Conservation (phyloP, 2,797 vertebrate genomes). For the Alcedo quadribrachys region DNA sequence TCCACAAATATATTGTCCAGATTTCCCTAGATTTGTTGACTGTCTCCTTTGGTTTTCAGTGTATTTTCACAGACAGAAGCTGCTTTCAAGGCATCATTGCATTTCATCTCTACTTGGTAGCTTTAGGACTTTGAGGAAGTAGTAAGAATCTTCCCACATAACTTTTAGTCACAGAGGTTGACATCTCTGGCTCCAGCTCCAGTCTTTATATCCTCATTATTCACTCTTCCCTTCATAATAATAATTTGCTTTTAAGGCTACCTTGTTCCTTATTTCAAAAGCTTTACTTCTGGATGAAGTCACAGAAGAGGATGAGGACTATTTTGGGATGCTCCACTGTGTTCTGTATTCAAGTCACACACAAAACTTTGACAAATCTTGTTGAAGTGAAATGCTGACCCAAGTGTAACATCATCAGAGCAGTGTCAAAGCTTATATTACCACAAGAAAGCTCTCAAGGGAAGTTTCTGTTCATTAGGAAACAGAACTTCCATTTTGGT, state of each 20-base stretch:
- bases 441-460: not conserved
- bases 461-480: not conserved
- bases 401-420: not conserved
- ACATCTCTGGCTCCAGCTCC: not conserved
- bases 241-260: not conserved
- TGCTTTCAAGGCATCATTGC: not conserved
- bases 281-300: not conserved
- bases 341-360: not conserved
- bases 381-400: not conserved
- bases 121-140: not conserved
- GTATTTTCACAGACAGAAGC: not conserved
- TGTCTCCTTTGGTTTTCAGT: not conserved
- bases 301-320: not conserved
- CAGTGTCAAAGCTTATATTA: not conserved
- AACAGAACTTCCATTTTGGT: not conserved
- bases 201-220: not conserved
- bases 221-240: not conserved
- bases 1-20: not conserved
- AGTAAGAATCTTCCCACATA: not conserved
- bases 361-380: not conserved
- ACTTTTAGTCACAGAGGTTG: not conserved
- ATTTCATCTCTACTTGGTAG: not conserved
- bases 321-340: not conserved
- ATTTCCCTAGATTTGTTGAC: not conserved
- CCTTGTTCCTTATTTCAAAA: not conserved